Evolutionary conservation across 2,888 invertebrate genomes (phyloP).

Genomic region (Gisinianus flammeolus): DNA sequence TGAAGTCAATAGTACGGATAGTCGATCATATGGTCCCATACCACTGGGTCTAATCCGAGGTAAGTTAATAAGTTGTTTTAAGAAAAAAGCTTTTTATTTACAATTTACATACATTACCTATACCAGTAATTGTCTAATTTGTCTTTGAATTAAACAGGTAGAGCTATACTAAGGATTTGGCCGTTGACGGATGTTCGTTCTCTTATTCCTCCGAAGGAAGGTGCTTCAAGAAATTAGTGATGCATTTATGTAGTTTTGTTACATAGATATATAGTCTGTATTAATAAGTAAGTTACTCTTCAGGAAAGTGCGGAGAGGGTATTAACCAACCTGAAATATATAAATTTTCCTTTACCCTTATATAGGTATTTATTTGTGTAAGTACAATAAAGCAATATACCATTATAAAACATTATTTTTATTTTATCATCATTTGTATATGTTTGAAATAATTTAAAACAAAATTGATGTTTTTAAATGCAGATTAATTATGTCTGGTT

Average conservation of each 20-base stretch:
- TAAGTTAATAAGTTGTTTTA: not conserved
- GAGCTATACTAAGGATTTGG: constrained; percentile 82
- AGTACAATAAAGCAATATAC: too few relatives aligned
- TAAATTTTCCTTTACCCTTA: too few relatives aligned
- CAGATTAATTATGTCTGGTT: too few relatives aligned
- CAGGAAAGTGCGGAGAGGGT: too few relatives aligned
- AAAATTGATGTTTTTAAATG: too few relatives aligned
- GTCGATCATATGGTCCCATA: constrained; percentile 84
- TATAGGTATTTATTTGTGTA: too few relatives aligned
- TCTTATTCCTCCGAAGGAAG: constrained; percentile 29
- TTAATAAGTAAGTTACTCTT: too few relatives aligned
- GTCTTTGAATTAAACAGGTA: constrained; percentile 63
- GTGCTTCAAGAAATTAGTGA: not conserved
- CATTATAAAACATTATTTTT: too few relatives aligned
- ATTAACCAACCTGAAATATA: too few relatives aligned
- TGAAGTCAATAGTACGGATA: constrained; percentile 81
- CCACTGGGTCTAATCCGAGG: constrained; percentile 78
- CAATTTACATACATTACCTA: not conserved
- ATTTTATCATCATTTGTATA: too few relatives aligned
- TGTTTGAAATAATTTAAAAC: too few relatives aligned
- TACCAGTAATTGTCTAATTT: not conserved
- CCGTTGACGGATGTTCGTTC: constrained; percentile 63
- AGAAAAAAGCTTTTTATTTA: not conserved
- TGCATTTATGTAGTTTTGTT: not conserved
- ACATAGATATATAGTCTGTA: too few relatives aligned